These are phyloP conservation scores for Drosophila sturtevanti DNA, from an alignment of 1,140 invertebrate species.

Conservation along the genomic window DNA sequence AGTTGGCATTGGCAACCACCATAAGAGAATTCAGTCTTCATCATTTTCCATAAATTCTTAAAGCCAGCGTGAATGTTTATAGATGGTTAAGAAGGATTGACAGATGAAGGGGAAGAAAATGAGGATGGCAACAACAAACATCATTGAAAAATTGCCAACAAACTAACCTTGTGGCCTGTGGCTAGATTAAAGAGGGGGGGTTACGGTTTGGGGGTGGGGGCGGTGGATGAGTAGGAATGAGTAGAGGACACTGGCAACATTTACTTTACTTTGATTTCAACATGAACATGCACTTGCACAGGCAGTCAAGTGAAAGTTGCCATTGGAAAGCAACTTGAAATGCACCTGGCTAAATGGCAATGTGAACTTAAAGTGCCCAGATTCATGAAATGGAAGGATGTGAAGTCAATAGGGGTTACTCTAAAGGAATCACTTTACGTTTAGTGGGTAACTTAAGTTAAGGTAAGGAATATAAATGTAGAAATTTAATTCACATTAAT, in stretches of 20 bases:
- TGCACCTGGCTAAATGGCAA: slow-evolving; percentile 12
- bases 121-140: neutral
- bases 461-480: neutral
- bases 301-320: slow-evolving; percentile 44
- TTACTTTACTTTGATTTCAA: slow-evolving; percentile 48
- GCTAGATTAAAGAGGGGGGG: neutral
- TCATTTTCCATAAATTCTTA: slow-evolving; percentile 54
- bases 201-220: neutral
- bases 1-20: slow-evolving; percentile 47
- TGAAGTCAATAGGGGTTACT: neutral
- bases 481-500: no score
- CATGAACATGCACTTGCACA: slow-evolving; percentile 35
- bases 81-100: neutral
- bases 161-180: slow-evolving; percentile 30
- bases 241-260: slow-evolving; percentile 20
- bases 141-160: slow-evolving; percentile 43
- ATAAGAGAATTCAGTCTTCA: slow-evolving; percentile 32
- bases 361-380: slow-evolving; percentile 1
- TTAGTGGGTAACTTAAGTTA: neutral
- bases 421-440: neutral
- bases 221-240: no score
- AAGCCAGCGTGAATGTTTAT: slow-evolving; percentile 17
- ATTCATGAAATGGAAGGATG: neutral
- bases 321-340: slow-evolving; percentile 23
- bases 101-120: neutral